A percentile compares a stretch with the other conserved stretches of the same genome.
Conservation (phyloP, 2,888 invertebrate species). For the Drepanosiphum platanoidis region DNA sequence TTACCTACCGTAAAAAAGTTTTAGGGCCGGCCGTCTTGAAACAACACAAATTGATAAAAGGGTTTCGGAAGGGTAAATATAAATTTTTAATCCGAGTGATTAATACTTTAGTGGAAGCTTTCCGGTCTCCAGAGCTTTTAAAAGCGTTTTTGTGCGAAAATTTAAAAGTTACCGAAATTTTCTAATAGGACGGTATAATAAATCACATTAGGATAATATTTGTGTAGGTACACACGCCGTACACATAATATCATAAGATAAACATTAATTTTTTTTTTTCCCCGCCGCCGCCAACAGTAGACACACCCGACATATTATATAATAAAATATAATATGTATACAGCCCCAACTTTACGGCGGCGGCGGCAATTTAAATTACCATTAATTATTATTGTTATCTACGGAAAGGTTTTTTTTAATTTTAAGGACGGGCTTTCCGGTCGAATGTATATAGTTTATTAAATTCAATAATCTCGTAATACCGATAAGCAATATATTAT, state of each 20-base stretch:
- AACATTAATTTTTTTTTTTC: constrained; percentile 19
- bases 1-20: constrained; percentile 8
- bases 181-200: constrained; percentile 4
- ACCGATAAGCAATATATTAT: not conserved
- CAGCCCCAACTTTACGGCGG: not conserved
- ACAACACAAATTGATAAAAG: constrained; percentile 35
- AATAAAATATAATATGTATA: constrained; percentile 6
- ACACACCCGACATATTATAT: not conserved
- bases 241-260: not conserved
- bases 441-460: not conserved
- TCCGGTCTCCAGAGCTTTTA: constrained; percentile 2
- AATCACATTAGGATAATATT: constrained; percentile 22
- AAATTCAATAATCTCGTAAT: not conserved
- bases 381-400: constrained; percentile 22
- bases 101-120: not conserved
- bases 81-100: constrained; percentile 14
- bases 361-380: not conserved
- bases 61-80: constrained; percentile 18
- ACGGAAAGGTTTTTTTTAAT: not conserved
- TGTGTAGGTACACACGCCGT: not conserved
- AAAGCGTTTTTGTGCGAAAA: constrained; percentile 10
- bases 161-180: constrained; percentile 12
- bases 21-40: not conserved
- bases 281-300: not conserved
- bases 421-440: not conserved